Percentiles rank a stretch among this genome's conserved stretches.
Evolutionary conservation across 2,888 invertebrate species (phyloP).

Genomic region (Limnephilus marmoratus): DNA sequence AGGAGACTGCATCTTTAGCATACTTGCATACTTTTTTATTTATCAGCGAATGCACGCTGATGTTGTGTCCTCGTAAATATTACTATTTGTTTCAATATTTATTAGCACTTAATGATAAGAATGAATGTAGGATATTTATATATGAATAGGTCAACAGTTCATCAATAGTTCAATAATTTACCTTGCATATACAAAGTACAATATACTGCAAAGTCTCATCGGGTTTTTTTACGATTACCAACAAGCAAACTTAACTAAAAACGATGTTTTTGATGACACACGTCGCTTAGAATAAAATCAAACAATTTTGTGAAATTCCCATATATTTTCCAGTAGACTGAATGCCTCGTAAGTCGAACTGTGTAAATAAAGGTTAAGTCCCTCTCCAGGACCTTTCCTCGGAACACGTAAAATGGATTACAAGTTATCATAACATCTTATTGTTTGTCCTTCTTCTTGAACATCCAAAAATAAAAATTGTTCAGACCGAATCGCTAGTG

Average conservation of each 20-base stretch:
- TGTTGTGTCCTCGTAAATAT: too few species aligned
- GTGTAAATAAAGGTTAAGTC: background rate
- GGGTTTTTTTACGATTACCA: background rate
- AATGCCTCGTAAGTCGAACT: background rate
- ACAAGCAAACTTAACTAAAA: background rate
- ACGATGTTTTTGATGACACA: background rate
- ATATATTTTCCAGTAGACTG: background rate
- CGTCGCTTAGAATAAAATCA: background rate
- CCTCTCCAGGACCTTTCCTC: background rate
- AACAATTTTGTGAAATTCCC: background rate
- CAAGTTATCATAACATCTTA: background rate
- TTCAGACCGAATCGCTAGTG: background rate
- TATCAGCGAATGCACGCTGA: too few species aligned
- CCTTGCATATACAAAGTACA: too few species aligned
- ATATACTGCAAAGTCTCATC: too few species aligned
- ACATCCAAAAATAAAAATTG: background rate
- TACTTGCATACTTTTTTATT: too few species aligned
- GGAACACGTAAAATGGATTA: constrained; percentile 8
- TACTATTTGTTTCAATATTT: too few species aligned
- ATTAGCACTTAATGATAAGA: too few species aligned
- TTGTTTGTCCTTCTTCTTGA: background rate
- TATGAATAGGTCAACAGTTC: too few species aligned
- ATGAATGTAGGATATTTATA: too few species aligned
- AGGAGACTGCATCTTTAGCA: too few species aligned
- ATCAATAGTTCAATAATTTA: too few species aligned